A percentile compares a stretch with the other conserved stretches of the same genome.
Evolutionary conservation across 1,140 invertebrate species (phyloP).

Genomic region (Lasioglossum albipes): DNA sequence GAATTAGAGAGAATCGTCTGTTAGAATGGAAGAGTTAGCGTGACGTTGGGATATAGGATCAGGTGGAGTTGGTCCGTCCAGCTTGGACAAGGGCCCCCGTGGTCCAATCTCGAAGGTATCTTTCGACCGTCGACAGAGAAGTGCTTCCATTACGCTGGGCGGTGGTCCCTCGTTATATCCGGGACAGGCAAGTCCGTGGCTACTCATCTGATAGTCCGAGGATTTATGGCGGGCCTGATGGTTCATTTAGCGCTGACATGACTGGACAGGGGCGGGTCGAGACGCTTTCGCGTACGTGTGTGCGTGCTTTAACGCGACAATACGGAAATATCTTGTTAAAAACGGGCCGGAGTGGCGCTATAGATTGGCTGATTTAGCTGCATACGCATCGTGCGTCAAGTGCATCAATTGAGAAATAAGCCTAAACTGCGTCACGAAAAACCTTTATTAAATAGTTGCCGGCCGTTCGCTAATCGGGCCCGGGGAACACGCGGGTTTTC

Average conservation of each 20-base stretch:
- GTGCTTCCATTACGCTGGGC: slow-evolving; percentile 68
- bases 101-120: slow-evolving; percentile 63
- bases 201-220: slow-evolving; percentile 71
- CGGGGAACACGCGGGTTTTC: neutral
- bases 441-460: slow-evolving; percentile 40
- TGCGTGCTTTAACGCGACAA: slow-evolving; percentile 59
- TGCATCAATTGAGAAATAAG: slow-evolving; percentile 58
- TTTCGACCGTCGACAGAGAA: slow-evolving; percentile 59
- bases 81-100: slow-evolving; percentile 23
- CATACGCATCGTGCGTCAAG: slow-evolving; percentile 48
- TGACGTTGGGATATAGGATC: slow-evolving; percentile 24
- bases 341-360: slow-evolving; percentile 52
- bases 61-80: slow-evolving; percentile 35
- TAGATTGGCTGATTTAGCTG: slow-evolving; percentile 60
- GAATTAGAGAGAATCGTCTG: slow-evolving; percentile 11
- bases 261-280: slow-evolving; percentile 59
- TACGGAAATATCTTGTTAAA: slow-evolving; percentile 72
- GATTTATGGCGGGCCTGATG: slow-evolving; percentile 73
- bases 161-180: slow-evolving; percentile 74
- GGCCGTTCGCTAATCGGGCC: slow-evolving; percentile 17
- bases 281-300: slow-evolving; percentile 47
- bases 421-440: slow-evolving; percentile 38
- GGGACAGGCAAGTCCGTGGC: slow-evolving; percentile 63
- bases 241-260: slow-evolving; percentile 73
- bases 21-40: neutral